phyloP scores from a whole-genome alignment of 1,140 invertebrate genomes.

The Hypsibius dujardini region DNA sequence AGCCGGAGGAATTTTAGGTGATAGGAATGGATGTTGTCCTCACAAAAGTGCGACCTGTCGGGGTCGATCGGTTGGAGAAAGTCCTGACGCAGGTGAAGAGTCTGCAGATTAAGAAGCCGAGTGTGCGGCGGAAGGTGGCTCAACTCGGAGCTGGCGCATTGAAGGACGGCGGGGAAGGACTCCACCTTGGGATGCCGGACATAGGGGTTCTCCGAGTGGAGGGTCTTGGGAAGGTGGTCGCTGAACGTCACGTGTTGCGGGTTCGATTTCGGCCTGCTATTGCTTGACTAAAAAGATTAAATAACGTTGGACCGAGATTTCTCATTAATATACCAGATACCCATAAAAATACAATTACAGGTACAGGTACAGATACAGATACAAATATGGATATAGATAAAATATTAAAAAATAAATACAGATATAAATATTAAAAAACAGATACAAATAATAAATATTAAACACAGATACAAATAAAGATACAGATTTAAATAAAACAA shows the following conservation, averaged over 20 bases:
- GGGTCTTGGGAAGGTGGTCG: neutral
- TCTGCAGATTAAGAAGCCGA: neutral
- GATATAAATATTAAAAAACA: too few species aligned
- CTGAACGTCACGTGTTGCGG: neutral
- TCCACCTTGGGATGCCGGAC: constrained; percentile 7
- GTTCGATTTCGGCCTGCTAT: neutral
- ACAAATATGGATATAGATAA: neutral
- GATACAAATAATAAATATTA: too few species aligned
- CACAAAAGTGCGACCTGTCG: neutral
- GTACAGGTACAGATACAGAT: neutral
- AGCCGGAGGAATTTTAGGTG: neutral
- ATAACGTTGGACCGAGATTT: neutral
- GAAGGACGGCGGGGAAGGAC: neutral
- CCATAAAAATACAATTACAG: neutral
- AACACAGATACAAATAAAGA: too few species aligned
- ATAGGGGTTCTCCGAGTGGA: neutral
- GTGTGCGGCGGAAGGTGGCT: neutral
- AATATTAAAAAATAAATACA: too few species aligned
- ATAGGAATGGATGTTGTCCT: constrained; percentile 1
- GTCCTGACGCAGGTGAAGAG: neutral
- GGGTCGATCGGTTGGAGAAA: neutral
- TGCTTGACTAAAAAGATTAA: neutral
- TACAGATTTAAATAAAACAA: too few species aligned
- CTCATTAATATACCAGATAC: too few species aligned
- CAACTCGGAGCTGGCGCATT: neutral